These are phyloP conservation scores for Monomorium pharaonis DNA, from an alignment of 1,140 invertebrate genomes.

Conservation along the genomic window DNA sequence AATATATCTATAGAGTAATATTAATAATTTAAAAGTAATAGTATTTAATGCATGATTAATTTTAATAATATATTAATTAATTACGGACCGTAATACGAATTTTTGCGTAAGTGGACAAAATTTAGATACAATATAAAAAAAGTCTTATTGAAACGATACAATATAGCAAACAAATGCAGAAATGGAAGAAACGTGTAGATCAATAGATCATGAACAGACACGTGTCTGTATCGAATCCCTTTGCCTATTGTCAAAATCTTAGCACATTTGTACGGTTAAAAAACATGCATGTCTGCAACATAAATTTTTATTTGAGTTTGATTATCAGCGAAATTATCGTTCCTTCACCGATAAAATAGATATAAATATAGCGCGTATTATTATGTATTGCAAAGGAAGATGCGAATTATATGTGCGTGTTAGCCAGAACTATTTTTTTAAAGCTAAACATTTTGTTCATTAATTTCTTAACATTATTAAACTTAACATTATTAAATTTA, in stretches of 20 bases:
- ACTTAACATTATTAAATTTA: neutral
- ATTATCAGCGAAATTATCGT: constrained; percentile 52
- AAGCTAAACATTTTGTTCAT: neutral
- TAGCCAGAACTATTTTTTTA: neutral
- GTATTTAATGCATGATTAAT: constrained; percentile 1
- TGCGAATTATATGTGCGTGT: neutral
- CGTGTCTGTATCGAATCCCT: constrained; percentile 2
- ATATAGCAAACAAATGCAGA: constrained; percentile 28
- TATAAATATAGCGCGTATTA: neutral
- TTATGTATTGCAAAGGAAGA: neutral
- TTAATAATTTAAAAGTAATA: constrained; percentile 30
- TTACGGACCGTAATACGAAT: neutral
- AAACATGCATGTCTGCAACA: constrained; percentile 14
- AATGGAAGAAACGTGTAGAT: constrained; percentile 2
- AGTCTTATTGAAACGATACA: neutral
- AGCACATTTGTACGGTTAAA: constrained; percentile 42
- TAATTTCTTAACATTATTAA: neutral
- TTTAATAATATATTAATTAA: constrained; percentile 6
- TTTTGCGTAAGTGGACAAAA: neutral
- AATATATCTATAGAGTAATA: constrained; percentile 1
- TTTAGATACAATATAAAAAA: neutral
- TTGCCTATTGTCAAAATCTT: constrained; percentile 49
- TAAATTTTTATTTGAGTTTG: constrained; percentile 2
- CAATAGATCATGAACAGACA: constrained; percentile 10
- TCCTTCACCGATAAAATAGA: neutral